Percentiles rank a stretch among this genome's conserved stretches.
Evolutionary conservation across 2,888 invertebrate genomes (phyloP).

Genomic region (Minunthozetes semirufus): DNA sequence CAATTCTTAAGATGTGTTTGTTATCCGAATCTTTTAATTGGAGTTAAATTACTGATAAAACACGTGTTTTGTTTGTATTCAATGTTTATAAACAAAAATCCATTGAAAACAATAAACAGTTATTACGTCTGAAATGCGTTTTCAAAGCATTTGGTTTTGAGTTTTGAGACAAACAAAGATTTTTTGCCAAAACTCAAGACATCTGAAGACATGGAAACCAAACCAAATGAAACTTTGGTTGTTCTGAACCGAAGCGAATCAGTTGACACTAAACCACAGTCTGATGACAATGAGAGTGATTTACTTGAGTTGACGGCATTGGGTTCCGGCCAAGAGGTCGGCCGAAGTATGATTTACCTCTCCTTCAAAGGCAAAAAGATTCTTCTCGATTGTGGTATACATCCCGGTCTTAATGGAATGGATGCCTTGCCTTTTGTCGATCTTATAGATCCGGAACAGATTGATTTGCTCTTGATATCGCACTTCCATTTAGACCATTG

Average conservation of each 20-base stretch:
- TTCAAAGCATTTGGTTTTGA: not conserved
- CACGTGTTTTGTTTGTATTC: no score
- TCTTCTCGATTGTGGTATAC: constrained; percentile 97
- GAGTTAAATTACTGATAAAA: no score
- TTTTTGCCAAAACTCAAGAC: not conserved
- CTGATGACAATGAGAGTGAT: constrained; percentile 38
- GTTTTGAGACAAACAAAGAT: not conserved
- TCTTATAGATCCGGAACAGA: constrained; percentile 90
- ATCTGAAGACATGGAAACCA: not conserved
- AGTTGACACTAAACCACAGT: not conserved
- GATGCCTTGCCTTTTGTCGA: constrained; percentile 97
- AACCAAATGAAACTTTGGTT: not conserved
- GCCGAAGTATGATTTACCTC: constrained; percentile 93
- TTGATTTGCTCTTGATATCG: constrained; percentile 70
- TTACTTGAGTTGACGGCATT: constrained; percentile 46
- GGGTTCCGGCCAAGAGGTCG: constrained; percentile 98
- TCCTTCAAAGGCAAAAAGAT: constrained; percentile 99
- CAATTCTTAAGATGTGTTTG: no score
- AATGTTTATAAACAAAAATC: no score
- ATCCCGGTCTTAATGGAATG: constrained; percentile 85
- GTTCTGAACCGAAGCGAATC: not conserved
- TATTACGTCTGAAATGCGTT: no score
- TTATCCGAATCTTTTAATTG: no score
- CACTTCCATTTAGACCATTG: constrained; percentile 98
- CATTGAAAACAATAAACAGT: no score